Evolutionary conservation across 2,113 vertebrate species (phyloP), one percentile per base, ranked within the genome.

Genomic region (Salvelinus alpinus): DNA sequence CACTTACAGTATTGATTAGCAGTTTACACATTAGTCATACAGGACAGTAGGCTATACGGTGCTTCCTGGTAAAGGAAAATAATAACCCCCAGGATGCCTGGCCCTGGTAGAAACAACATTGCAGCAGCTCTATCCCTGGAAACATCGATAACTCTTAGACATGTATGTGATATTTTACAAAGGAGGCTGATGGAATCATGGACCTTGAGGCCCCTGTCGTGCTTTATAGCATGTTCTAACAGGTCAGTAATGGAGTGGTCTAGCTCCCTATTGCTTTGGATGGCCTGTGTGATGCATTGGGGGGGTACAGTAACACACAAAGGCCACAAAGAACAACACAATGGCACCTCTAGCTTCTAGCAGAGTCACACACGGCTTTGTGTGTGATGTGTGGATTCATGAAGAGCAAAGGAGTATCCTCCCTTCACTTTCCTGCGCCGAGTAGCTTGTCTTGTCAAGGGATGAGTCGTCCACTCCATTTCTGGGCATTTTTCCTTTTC

Each of bases 401-500:
- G 51, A 54, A 54, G 16, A 54, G 51, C 51, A 54, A 18, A 54
- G 51, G 51, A 54, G 51, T 54, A 54, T 54, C 16, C 81, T 80
- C 57, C 38, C 76, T 84, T 64, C 48, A 73, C 67, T 80, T 72
- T 72, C 71, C 76, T 27, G 76, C 82, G 51, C 16, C 14, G 51
- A 54, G 12, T 54, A 54, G 51, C 51, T 54, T 74, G 80, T 54
- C 77, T 79, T 60, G 76, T 83, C 77, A 82, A 77, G 24, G 84
- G 82, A 81, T 85, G 80, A 86, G 80, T 84, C 25, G 60, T 83
- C 78, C 84, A 79, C 82, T 87, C 69, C 74, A 65, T 83, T 85
- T 76, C 38, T 29, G 75, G 65, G 73, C 75, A 57, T 79, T 78
- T 78, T 85, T 85, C 78, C 67, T 80, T 82, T 80, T 85, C 60